phyloP scores from a whole-genome alignment of 2,888 invertebrate genomes.

The Altica lythri region DNA sequence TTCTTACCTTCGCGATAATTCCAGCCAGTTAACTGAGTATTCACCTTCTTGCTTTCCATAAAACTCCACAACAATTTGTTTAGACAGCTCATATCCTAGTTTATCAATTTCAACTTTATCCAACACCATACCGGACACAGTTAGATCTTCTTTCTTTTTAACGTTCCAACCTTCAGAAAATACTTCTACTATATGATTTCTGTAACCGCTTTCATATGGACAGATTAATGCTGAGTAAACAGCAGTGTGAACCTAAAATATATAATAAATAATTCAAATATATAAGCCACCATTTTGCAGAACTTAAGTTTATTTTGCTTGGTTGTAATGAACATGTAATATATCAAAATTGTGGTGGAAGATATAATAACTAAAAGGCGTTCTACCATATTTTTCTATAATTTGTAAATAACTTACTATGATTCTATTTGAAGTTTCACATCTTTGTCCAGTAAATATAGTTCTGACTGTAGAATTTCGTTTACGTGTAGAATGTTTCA shows the following conservation, averaged over 20 bases:
- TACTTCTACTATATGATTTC: slow-evolving; percentile 71
- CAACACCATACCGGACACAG: slow-evolving; percentile 48
- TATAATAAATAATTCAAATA: too few relatives aligned
- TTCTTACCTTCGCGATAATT: slow-evolving; percentile 73
- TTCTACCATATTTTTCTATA: too few relatives aligned
- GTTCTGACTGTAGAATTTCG: slow-evolving; percentile 61
- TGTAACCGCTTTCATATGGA: slow-evolving; percentile 60
- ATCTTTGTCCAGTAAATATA: slow-evolving; percentile 54
- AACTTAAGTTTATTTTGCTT: too few relatives aligned
- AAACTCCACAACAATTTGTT: slow-evolving; percentile 79
- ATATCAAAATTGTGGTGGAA: too few relatives aligned
- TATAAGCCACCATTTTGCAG: too few relatives aligned
- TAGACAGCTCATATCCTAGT: slow-evolving; percentile 66
- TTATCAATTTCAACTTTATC: slow-evolving; percentile 63
- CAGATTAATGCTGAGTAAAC: slow-evolving; percentile 64
- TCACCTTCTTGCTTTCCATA: slow-evolving; percentile 75
- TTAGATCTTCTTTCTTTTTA: slow-evolving; percentile 50
- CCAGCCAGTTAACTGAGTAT: slow-evolving; percentile 82
- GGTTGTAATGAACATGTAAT: too few relatives aligned
- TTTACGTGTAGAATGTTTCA: slow-evolving; percentile 59
- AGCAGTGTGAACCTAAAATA: slow-evolving; percentile 59
- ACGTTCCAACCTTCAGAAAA: slow-evolving; percentile 82
- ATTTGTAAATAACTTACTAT: slow-evolving; percentile 61
- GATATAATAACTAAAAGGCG: too few relatives aligned
- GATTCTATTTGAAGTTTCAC: slow-evolving; percentile 78